A percentile compares a stretch with the other conserved stretches of the same genome.
Conservation (phyloP, 1,140 invertebrate species). For the Dysdera silvatica region DNA sequence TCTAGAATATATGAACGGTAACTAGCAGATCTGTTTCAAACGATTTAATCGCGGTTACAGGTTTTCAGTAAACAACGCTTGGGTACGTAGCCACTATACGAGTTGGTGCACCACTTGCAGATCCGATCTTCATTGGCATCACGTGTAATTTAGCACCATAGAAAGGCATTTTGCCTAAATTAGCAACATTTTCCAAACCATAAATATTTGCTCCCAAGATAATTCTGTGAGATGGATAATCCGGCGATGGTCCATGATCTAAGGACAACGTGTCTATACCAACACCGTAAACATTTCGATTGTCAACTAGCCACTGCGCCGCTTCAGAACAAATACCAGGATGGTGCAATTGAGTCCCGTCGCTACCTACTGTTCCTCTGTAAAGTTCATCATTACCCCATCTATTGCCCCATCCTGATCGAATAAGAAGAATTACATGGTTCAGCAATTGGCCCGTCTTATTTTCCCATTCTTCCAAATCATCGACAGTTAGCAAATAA, state of each 20-base stretch:
- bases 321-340: slow-evolving; percentile 51
- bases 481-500: slow-evolving; percentile 32
- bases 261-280: slow-evolving; percentile 56
- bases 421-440: slow-evolving; percentile 47
- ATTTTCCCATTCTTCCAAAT: slow-evolving; percentile 35
- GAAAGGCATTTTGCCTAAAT: slow-evolving; percentile 30
- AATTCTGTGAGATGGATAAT: neutral
- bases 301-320: slow-evolving; percentile 52
- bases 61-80: neutral
- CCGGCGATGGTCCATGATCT: slow-evolving; percentile 50
- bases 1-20: too few relatives aligned
- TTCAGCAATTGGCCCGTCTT: slow-evolving; percentile 15
- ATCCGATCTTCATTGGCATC: slow-evolving; percentile 35
- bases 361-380: slow-evolving; percentile 27
- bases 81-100: slow-evolving; percentile 29
- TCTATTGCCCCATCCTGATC: slow-evolving; percentile 49
- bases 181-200: slow-evolving; percentile 32
- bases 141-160: slow-evolving; percentile 28
- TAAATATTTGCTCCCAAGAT: slow-evolving; percentile 2
- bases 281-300: slow-evolving; percentile 53
- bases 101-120: slow-evolving; percentile 34
- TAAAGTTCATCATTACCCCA: slow-evolving; percentile 36
- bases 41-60: too few relatives aligned
- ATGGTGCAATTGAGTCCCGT: slow-evolving; percentile 29
- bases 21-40: too few relatives aligned